These are phyloP conservation scores for Rhamphomyia laevipes DNA, from an alignment of 2,888 invertebrate genomes.

Conservation along the genomic window DNA sequence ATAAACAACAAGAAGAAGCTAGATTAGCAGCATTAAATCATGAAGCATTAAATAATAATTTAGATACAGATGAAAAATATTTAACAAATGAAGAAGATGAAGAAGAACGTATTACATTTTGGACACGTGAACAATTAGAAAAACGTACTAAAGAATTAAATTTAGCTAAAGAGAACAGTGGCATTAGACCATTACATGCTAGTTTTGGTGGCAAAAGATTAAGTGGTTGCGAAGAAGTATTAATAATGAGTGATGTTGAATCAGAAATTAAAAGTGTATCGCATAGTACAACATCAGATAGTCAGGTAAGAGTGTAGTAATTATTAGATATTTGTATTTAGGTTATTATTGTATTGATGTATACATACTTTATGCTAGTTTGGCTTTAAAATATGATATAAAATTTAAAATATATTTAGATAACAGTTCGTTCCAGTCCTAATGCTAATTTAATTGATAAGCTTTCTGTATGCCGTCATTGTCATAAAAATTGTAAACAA, in stretches of 20 bases:
- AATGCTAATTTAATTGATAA: conserved; percentile 52
- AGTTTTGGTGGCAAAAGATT: conserved; percentile 30
- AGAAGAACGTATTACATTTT: conserved; percentile 39
- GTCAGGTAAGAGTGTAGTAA: conserved; percentile 54
- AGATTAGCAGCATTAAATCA: conserved; percentile 32
- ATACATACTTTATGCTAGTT: background rate
- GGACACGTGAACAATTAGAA: conserved; percentile 61
- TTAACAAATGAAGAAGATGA: conserved; percentile 28
- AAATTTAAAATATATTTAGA: conserved; percentile 40
- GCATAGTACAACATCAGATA: conserved; percentile 64
- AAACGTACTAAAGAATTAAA: conserved; percentile 59
- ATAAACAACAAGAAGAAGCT: conserved; percentile 43
- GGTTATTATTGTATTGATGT: background rate
- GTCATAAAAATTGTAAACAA: conserved; percentile 59
- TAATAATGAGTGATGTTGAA: conserved; percentile 34
- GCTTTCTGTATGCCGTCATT: conserved; percentile 62
- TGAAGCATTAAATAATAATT: conserved; percentile 12
- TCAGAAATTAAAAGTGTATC: conserved; percentile 53
- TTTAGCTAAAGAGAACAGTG: conserved; percentile 40
- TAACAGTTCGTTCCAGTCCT: conserved; percentile 65
- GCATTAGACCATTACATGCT: conserved; percentile 20
- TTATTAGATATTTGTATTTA: background rate
- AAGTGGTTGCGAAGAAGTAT: conserved; percentile 39
- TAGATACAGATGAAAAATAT: conserved; percentile 22
- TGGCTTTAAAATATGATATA: conserved; percentile 4